Base-by-base conservation (phyloP, 92 coral and sea anemone genomes). In the Palythoa caribaeorum region DNA sequence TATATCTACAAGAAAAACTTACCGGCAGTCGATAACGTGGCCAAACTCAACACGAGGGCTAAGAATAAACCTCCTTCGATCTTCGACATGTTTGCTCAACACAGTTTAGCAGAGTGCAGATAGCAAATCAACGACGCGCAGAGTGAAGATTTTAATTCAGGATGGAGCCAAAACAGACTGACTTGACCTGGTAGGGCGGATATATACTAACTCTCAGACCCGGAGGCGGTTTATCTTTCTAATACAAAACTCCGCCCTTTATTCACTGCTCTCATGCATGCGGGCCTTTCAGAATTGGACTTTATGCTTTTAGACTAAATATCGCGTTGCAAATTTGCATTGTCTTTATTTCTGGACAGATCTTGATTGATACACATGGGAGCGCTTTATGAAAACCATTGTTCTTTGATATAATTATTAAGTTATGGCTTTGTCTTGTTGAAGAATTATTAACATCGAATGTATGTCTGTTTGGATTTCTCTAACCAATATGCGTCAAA, bases 311-410 rank as follows among this genome's bases (percentile, higher is more conserved):
- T 19, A 63, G 37, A 6, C 19, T 63, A 63, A 63, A 63, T 63
- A 63, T 6, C 37, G 6, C 17, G 20, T n/a, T n/a, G 20, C 36
- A 63, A 63, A 16, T 63, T 63, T 17, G 7, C 70, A 63, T 63
- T 63, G 70, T 63, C 70, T 63, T 63, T 19, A n/a, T 63, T 63
- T 16, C 28, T 17, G 20, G 7, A 9, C 70, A 4, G 20, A 8
- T 63, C 70, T 63, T 63, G 70, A 63, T 63, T 63, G 70, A 63
- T 63, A n/a, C 70, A 35, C 70, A 63, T 7, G 28, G 70, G 70
- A 4, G 28, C 10, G 6, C 70, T 63, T 63, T 2, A n/a, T 63
- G 28, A 63, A 63, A 17, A 5, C 70, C n/a, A 15, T 63, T 63
- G 70, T 63, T 63, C 1, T n/a, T 2, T 16, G 6, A 17, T 63